phyloP scores from a whole-genome alignment of 2,113 vertebrate genomes.

The Periophthalmus modestus region DNA sequence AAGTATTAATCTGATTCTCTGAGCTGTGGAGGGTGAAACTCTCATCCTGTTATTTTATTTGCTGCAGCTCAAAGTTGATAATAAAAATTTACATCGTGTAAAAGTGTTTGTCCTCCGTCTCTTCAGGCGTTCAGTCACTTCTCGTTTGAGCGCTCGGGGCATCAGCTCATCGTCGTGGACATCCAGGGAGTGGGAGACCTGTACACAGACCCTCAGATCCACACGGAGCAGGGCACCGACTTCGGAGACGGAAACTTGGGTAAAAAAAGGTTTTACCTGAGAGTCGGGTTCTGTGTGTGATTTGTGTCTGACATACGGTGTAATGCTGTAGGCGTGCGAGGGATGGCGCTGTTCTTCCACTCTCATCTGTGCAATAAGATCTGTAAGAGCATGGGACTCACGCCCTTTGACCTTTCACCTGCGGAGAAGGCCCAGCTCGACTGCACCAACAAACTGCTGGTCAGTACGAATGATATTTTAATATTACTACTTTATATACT shows the following conservation, averaged over 20 bases:
- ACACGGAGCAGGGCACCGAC: conserved; percentile 90
- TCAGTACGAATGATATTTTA: conserved; percentile 54
- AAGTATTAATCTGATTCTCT: too few relatives aligned
- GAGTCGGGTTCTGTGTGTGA: background rate
- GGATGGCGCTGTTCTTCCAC: conserved; percentile 97
- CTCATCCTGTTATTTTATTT: too few relatives aligned
- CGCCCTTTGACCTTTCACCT: conserved; percentile 87
- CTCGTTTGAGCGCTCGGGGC: conserved; percentile 93
- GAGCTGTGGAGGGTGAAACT: too few relatives aligned
- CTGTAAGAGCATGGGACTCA: conserved; percentile 91
- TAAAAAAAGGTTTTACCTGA: conserved; percentile 47
- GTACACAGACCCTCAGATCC: conserved; percentile 98
- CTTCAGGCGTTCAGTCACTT: conserved; percentile 97
- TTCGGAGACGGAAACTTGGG: conserved; percentile 97
- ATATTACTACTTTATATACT: too few relatives aligned
- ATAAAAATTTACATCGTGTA: too few relatives aligned
- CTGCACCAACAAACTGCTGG: conserved; percentile 87
- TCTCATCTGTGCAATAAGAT: conserved; percentile 97
- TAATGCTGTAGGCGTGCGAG: conserved; percentile 86
- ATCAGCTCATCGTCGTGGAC: conserved; percentile 96
- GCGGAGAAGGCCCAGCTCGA: conserved; percentile 83
- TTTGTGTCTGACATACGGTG: background rate
- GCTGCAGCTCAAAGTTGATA: too few relatives aligned
- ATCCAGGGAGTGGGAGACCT: conserved; percentile 98
- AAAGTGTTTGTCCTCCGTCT: accelerated